Base-by-base conservation (phyloP, 2,888 invertebrate species). In the Desoria tigrina region DNA sequence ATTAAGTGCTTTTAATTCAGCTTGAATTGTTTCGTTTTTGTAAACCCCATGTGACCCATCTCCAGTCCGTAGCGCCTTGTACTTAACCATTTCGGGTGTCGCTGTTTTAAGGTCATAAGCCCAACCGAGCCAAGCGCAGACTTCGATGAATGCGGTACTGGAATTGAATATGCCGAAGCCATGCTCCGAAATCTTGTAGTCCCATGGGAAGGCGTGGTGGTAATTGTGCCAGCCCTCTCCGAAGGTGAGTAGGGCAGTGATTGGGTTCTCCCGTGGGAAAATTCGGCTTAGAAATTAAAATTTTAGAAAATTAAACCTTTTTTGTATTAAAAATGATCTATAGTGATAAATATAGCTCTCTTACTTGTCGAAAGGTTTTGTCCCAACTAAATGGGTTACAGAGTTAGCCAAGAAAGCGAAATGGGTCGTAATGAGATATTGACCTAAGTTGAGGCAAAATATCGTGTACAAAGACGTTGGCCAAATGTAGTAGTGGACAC, bases 151-250 rank as follows among this genome's bases (percentile, higher is more conserved):
- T 14, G 83, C 81, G 0, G 90, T 88, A 0, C 91, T 90, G 75
- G 88, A 82, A 79, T 92, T 92, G 23, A 88, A 80, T 66, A 6
- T 9, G 24, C 24, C 11, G 4, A 24, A 26, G 6, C 90, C 90
- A n/a, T 91, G 82, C 79, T 95, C 94, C 6, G 92, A 88, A 27
- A 94, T 90, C 78, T 92, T 90, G 84, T 94, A 94, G 80, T 94
- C 94, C 88, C 91, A 92, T 0, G 94, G 94, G 81, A 94, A 94
- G 0, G 89, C 88, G 81, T 94, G 94, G 79, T 94, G 94, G 80
- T 92, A 94, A 81, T 94, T 94, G 82, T 94, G 94, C 90, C 92
- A 95, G 3, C 94, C 94, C 26, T 57, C 56, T 3, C 56, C 56
- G 14, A 57, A 4, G 11, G 56, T 42, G 3, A 57, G 39, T 2